These are phyloP conservation scores for Eulemur rubriventer DNA, from an alignment of 2,797 vertebrate species.

Conservation along the genomic window DNA sequence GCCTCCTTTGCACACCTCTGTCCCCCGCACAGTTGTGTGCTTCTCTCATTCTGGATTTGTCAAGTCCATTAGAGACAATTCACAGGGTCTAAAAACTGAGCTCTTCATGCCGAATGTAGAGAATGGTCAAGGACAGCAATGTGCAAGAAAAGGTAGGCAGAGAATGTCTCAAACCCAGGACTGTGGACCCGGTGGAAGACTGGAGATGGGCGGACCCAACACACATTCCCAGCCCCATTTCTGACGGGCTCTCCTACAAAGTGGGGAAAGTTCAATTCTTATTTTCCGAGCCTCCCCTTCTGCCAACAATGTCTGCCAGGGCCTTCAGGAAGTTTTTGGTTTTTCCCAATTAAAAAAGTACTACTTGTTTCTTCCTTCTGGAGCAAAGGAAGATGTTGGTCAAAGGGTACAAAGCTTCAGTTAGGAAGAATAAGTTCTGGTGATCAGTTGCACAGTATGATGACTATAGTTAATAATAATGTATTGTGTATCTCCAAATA, in stretches of 20 bases:
- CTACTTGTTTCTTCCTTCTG: background rate
- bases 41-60: background rate
- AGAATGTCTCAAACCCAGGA: background rate
- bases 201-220: fast-evolving
- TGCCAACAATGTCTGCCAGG: background rate
- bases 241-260: too few species aligned
- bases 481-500: background rate
- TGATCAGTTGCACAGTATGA: background rate
- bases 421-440: background rate
- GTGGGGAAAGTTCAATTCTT: background rate
- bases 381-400: background rate
- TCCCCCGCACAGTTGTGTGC: background rate
- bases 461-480: background rate
- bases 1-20: background rate
- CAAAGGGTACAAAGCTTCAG: background rate
- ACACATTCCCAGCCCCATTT: background rate
- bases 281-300: background rate
- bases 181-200: background rate
- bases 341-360: background rate
- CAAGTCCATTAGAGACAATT: background rate
- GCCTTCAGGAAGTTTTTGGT: background rate
- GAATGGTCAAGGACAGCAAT: background rate
- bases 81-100: background rate
- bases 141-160: background rate
- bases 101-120: background rate